Conservation (phyloP, 2,113 vertebrate genomes). For the Miniopterus natalensis region DNA sequence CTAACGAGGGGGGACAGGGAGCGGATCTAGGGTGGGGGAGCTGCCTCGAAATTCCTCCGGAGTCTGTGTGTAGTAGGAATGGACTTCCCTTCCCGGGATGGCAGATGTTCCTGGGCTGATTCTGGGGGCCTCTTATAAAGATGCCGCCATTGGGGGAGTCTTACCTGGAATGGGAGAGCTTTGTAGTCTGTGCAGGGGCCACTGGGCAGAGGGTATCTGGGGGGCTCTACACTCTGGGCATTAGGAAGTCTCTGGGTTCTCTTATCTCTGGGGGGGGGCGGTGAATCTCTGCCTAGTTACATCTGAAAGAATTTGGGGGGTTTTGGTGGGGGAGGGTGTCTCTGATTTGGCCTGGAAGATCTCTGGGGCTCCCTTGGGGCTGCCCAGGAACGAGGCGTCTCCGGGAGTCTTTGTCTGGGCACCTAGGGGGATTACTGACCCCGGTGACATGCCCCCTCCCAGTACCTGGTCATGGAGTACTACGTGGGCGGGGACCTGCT, state of each 20-base stretch:
- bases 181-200: neutral
- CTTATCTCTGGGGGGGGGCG: neutral
- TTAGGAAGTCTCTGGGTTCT: neutral
- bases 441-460: constrained; percentile 45
- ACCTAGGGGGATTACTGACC: neutral
- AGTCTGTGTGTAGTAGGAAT: neutral
- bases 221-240: neutral
- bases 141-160: neutral
- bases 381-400: neutral
- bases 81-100: neutral
- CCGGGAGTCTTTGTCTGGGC: neutral
- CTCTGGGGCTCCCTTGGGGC: neutral
- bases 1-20: neutral
- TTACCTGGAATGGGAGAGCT: neutral
- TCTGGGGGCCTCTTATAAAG: too few relatives aligned
- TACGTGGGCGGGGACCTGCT: constrained; percentile 94
- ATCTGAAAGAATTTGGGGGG: neutral
- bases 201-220: neutral
- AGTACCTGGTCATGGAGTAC: constrained; percentile 95
- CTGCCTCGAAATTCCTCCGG: neutral
- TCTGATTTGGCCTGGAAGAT: neutral
- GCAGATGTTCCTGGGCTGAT: neutral
- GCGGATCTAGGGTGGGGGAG: neutral
- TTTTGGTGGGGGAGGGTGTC: neutral
- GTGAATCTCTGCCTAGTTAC: neutral